Evolutionary conservation across 2,797 vertebrate species (phyloP).

Genomic region (Halcyon badia): DNA sequence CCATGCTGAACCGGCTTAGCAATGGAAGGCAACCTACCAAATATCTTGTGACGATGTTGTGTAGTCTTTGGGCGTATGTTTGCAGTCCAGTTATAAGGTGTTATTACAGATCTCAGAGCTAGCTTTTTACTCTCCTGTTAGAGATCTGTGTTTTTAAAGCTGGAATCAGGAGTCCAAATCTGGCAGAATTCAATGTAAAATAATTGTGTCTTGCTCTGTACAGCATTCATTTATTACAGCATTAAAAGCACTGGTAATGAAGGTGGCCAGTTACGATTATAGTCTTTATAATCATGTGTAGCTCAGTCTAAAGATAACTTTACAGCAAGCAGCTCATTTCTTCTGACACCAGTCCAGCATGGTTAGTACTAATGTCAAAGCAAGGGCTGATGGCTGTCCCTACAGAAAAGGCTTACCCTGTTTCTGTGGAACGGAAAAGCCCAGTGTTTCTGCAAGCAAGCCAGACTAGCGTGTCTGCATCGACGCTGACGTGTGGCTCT

Average conservation of each 20-base stretch:
- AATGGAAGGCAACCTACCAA: neutral
- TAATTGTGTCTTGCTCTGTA: neutral
- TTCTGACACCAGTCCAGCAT: neutral
- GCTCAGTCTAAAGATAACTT: neutral
- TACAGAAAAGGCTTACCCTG: neutral
- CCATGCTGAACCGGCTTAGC: neutral
- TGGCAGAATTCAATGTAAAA: neutral
- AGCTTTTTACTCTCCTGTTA: neutral
- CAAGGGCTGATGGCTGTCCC: neutral
- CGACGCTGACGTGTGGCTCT: neutral
- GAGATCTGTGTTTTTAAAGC: neutral
- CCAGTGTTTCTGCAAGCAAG: neutral
- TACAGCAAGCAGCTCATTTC: neutral
- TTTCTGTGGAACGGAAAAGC: neutral
- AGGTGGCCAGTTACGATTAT: neutral
- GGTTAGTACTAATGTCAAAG: neutral
- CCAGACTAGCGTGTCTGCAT: neutral
- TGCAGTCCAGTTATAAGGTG: neutral
- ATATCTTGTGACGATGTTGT: neutral
- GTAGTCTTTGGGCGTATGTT: rapidly evolving
- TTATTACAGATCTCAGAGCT: neutral
- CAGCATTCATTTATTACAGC: neutral
- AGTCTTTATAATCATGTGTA: neutral
- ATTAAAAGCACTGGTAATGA: neutral
- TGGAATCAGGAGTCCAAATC: neutral